These are phyloP conservation scores for Trissoscelio sp. DNA, from an alignment of 2,888 invertebrate genomes.

Conservation along the genomic window DNA sequence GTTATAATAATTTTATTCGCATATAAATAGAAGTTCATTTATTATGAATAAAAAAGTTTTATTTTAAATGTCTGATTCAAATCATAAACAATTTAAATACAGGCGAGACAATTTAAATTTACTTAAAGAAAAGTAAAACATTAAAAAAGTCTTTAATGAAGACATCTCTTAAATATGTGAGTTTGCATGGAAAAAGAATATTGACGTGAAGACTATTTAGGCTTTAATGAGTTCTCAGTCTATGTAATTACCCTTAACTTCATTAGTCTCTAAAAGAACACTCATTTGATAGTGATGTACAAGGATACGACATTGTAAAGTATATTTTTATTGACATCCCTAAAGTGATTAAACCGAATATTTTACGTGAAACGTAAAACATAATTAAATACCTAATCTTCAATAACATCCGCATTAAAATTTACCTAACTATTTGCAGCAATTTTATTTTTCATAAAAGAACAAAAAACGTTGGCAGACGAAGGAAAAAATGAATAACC, in stretches of 20 bases:
- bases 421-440: too few species aligned
- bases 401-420: not conserved
- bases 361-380: slow-evolving; percentile 3
- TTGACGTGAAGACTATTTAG: slow-evolving; percentile 1
- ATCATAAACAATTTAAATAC: too few species aligned
- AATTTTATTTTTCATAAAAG: too few species aligned
- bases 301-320: slow-evolving; percentile 15
- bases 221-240: slow-evolving; percentile 4
- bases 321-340: slow-evolving; percentile 1
- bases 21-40: too few species aligned
- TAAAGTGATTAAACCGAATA: slow-evolving; percentile 3
- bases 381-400: slow-evolving; percentile 24
- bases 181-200: not conserved
- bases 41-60: too few species aligned
- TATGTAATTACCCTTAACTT: slow-evolving; percentile 8
- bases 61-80: too few species aligned
- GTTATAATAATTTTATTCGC: too few species aligned
- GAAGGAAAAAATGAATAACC: too few species aligned
- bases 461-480: too few species aligned
- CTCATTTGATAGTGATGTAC: not conserved
- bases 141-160: too few species aligned
- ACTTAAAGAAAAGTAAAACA: too few species aligned
- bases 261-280: slow-evolving; percentile 13
- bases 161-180: not conserved
- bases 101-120: too few species aligned